Conservation (phyloP, 1,140 invertebrate species). For the Ceratitis capitata region DNA sequence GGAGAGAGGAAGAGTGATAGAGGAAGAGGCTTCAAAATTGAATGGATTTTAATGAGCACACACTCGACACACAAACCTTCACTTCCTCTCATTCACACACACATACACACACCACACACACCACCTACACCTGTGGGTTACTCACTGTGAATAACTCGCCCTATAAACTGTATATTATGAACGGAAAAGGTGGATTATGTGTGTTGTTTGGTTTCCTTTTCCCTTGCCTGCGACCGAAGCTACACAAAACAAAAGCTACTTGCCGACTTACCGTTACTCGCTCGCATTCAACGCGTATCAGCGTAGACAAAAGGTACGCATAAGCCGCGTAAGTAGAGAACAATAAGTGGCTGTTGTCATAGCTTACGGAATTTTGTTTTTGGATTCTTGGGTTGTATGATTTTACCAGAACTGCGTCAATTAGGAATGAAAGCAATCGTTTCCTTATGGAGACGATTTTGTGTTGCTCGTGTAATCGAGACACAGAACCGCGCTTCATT, state of each 20-base stretch:
- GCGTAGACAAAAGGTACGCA: background rate
- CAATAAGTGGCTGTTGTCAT: conserved; percentile 1
- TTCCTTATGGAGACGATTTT: too few species aligned
- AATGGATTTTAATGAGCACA: conserved; percentile 2
- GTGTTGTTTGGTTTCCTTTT: background rate
- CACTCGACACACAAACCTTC: background rate
- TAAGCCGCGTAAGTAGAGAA: background rate
- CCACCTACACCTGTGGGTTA: background rate
- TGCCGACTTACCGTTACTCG: background rate
- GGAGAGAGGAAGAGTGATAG: background rate
- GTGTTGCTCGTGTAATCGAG: too few species aligned
- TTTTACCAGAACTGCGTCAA: too few species aligned
- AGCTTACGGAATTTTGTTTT: background rate
- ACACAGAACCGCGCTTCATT: too few species aligned
- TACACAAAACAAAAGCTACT: background rate
- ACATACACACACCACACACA: background rate
- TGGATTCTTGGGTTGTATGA: too few species aligned
- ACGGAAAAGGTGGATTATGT: background rate
- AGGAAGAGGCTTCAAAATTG: background rate
- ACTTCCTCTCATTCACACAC: background rate
- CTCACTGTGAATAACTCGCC: too few species aligned
- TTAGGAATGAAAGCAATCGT: too few species aligned
- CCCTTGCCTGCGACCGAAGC: background rate
- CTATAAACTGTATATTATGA: too few species aligned
- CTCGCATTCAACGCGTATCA: background rate